Base-by-base conservation (phyloP, 2,113 vertebrate genomes). In the Rafetus swinhoei region DNA sequence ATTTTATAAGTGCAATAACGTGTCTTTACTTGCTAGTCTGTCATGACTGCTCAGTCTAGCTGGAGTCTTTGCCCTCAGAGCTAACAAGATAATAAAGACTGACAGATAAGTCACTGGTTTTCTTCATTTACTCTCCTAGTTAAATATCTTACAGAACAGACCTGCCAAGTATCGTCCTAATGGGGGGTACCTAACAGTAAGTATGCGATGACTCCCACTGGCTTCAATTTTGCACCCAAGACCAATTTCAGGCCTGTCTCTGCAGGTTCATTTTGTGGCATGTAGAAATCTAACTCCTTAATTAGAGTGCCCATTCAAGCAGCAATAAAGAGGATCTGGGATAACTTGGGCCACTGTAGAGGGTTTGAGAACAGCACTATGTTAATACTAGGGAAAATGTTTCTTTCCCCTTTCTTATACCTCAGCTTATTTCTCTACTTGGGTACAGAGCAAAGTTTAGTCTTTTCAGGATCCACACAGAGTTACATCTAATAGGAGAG, bases 41-140 rank as follows among this genome's bases (percentile, higher is more conserved):
- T 55, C 59, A n/a, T 50, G 10, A 39, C 79, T 45, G 0, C 53
- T 90, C 50, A 54, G 3, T 9, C 52, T 24, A 86, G 94, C 69
- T 1, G n/a, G 0, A 86, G 2, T 3, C 6, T 86, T 84, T 86
- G 21, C 5, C 86, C 90, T n/a, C 86, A 90, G 74, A 82, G 50
- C 35, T 88, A 6, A 7, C 77, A 54, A 32, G 2, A 76, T 16
- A 25, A 35, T 16, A 35, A 35, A 56, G 22, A 15, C 22, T 14
- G 22, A 21, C 45, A 25, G 22, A 25, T 25, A 77, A 45, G 39
- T 14, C 0, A 1, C 7, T 72, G 92, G 77, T 84, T 89, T 18
- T 0, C 0, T 4, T 12, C 4, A 25, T 7, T 50, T 88, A 65
- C 45, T 35, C 53, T 0, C 0, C 12, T 53, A 4, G 6, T 50